phyloP scores from a whole-genome alignment of 2,888 invertebrate genomes.

The Aricia artaxerxes region DNA sequence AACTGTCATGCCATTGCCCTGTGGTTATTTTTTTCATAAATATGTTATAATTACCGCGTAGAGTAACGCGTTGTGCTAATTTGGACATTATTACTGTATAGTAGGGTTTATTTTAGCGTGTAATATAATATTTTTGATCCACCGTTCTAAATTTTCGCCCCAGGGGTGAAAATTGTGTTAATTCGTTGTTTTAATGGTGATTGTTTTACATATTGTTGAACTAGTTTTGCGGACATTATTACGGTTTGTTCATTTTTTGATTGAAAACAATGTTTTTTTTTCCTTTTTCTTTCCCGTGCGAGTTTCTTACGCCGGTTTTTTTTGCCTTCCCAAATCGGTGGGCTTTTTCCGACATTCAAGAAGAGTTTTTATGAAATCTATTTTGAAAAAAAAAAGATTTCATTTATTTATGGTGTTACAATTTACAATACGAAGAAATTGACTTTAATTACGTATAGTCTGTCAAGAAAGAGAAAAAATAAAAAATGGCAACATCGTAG shows the following conservation, averaged over 20 bases:
- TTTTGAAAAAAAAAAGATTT: no score
- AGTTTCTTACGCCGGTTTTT: background rate
- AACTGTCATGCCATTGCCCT: background rate
- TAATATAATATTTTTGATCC: background rate
- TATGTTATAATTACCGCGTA: background rate
- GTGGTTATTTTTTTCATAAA: background rate
- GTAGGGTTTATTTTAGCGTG: background rate
- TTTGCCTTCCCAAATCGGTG: no score
- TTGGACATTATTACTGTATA: background rate
- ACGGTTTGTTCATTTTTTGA: background rate
- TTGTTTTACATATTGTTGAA: background rate
- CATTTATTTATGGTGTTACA: no score
- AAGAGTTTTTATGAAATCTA: no score
- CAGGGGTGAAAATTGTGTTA: background rate
- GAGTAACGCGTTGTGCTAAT: background rate
- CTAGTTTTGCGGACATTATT: background rate
- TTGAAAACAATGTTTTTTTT: background rate
- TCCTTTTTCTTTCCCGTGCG: no score
- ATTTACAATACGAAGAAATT: no score
- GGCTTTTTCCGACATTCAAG: no score
- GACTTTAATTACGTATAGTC: no score
- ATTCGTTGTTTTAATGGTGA: background rate
- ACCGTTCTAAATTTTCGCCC: background rate
- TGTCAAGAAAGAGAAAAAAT: no score
- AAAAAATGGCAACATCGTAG: no score